Conservation (phyloP, 2,797 vertebrate genomes). For the Myripristis jacobus region DNA sequence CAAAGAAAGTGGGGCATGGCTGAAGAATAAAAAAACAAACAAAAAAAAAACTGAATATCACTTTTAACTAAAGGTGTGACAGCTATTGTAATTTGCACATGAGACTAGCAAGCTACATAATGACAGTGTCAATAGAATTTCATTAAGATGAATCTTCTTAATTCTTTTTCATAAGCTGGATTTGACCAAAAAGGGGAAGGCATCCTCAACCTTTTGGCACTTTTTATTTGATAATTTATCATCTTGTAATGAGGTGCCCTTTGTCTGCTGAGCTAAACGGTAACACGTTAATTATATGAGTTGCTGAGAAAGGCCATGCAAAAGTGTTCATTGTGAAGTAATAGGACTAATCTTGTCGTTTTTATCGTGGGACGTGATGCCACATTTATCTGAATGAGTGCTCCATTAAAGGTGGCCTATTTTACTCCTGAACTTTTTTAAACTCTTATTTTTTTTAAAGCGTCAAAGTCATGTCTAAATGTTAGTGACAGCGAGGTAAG, state of each 20-base stretch:
- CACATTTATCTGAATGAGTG: conserved; percentile 39
- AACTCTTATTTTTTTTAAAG: not conserved
- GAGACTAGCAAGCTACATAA: conserved; percentile 5
- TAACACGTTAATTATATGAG: conserved; percentile 32
- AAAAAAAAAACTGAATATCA: too few species aligned
- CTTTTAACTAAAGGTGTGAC: too few species aligned
- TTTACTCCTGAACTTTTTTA: conserved; percentile 21
- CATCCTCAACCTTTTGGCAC: conserved; percentile 35
- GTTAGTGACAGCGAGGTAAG: not conserved
- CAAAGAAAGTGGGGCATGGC: not conserved
- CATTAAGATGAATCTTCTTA: conserved; percentile 12
- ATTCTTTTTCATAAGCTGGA: conserved; percentile 19
- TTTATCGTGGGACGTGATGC: conserved; percentile 32
- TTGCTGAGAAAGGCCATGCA: conserved; percentile 38
- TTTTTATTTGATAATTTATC: conserved; percentile 53
- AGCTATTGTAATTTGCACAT: not conserved
- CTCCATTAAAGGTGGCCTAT: not conserved
- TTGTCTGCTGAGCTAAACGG: conserved; percentile 45
- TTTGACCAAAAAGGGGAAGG: conserved; percentile 25
- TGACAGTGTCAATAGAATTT: conserved; percentile 1
- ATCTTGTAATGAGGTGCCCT: conserved; percentile 44
- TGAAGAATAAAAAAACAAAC: not conserved
- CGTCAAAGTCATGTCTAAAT: conserved; percentile 13
- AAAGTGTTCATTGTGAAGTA: conserved; percentile 50
- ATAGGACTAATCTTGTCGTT: conserved; percentile 45